These are phyloP conservation scores for Pristiophorus japonicus DNA, from an alignment of 2,113 vertebrate genomes.

Conservation along the genomic window DNA sequence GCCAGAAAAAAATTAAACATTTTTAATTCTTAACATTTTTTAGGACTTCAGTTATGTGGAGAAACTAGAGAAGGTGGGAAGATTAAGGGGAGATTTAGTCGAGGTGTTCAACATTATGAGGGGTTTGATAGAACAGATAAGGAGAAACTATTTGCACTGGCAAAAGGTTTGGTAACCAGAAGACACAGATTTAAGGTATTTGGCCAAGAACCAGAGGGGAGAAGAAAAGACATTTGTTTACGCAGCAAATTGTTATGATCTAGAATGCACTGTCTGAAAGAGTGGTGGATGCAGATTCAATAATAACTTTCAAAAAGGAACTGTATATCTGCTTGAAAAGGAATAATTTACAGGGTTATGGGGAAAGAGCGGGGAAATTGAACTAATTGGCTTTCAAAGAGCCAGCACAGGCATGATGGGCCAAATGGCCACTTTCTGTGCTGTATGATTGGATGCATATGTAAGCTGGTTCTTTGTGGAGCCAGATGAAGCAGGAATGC, in stretches of 20 bases:
- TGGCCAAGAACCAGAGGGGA: background rate
- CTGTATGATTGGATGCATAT: too few species aligned
- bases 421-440: background rate
- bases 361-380: background rate
- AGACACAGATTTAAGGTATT: background rate
- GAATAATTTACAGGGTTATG: background rate
- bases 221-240: background rate
- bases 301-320: background rate
- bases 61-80: background rate
- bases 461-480: background rate
- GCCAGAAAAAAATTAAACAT: background rate
- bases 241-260: background rate
- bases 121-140: background rate
- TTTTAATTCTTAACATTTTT: background rate
- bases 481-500: background rate
- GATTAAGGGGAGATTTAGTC: background rate
- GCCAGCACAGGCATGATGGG: background rate
- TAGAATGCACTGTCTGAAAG: background rate
- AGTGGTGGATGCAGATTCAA: background rate
- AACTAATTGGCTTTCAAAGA: background rate
- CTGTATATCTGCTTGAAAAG: background rate
- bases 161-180: background rate
- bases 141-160: background rate
- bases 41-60: background rate
- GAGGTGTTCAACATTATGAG: background rate